These are phyloP conservation scores for Cerastoderma edule DNA, from an alignment of 2,888 invertebrate species.

Conservation along the genomic window DNA sequence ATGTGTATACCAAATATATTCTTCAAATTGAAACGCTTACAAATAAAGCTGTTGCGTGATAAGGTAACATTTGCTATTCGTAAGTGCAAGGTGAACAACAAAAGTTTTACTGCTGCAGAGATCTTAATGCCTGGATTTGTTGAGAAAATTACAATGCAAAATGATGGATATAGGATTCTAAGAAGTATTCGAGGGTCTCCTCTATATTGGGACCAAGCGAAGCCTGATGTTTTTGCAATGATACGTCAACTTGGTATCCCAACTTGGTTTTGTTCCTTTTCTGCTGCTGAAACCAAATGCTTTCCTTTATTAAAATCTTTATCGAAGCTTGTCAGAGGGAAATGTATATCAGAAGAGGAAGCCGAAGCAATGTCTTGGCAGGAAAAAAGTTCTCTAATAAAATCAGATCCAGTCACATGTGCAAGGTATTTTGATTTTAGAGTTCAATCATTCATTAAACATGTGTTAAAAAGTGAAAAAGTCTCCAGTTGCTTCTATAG, in stretches of 20 bases:
- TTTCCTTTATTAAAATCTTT: too few species aligned
- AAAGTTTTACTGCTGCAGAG: slow-evolving; percentile 28
- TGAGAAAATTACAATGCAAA: slow-evolving; percentile 27
- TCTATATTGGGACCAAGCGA: too few species aligned
- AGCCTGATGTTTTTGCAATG: too few species aligned
- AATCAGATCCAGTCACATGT: slow-evolving; percentile 36
- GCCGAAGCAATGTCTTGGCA: background rate
- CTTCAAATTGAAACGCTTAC: slow-evolving; percentile 50
- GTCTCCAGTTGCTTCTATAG: slow-evolving; percentile 2
- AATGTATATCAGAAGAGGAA: background rate
- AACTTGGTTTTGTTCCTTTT: too few species aligned
- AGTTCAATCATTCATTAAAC: slow-evolving; percentile 3
- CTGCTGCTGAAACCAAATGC: too few species aligned
- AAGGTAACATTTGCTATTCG: slow-evolving; percentile 46
- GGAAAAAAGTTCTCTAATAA: background rate
- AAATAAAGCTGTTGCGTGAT: slow-evolving; percentile 44
- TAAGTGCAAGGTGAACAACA: slow-evolving; percentile 32
- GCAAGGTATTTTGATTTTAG: slow-evolving; percentile 24
- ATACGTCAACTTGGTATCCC: too few species aligned
- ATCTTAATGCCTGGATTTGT: slow-evolving; percentile 18
- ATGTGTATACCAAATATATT: slow-evolving; percentile 41
- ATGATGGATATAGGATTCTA: slow-evolving; percentile 41
- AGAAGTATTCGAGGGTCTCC: slow-evolving; percentile 43
- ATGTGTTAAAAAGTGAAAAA: background rate
- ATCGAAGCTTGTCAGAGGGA: background rate